These are phyloP conservation scores for Nanorana parkeri DNA, from an alignment of 2,113 vertebrate genomes.

Conservation along the genomic window DNA sequence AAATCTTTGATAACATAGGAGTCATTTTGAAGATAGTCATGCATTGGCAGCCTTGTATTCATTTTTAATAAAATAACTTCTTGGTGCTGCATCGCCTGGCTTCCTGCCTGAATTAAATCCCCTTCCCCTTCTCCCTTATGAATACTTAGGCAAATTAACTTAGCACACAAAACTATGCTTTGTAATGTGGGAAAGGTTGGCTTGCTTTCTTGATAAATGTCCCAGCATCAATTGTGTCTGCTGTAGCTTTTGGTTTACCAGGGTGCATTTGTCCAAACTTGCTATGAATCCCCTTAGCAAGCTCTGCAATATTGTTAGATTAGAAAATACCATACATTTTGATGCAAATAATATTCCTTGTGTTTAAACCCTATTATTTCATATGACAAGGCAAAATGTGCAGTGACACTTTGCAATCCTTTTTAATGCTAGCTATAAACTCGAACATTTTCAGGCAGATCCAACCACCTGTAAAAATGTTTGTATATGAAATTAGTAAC, in stretches of 20 bases:
- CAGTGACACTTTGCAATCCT: too few species aligned
- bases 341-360: background rate
- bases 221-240: background rate
- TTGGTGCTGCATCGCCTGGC: conserved; percentile 7
- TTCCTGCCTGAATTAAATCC: conserved; percentile 33
- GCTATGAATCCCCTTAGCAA: background rate
- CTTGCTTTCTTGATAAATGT: background rate
- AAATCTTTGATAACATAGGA: conserved; percentile 38
- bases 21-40: conserved; percentile 46
- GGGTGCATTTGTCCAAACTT: too few species aligned
- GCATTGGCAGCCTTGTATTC: conserved; percentile 29
- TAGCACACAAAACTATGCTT: background rate
- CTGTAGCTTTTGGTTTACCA: background rate
- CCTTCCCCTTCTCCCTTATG: background rate
- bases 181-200: conserved; percentile 14
- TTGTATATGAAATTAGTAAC: too few species aligned
- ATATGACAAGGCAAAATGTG: too few species aligned
- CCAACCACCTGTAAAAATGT: too few species aligned
- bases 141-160: conserved; percentile 45
- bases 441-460: too few species aligned
- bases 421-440: too few species aligned
- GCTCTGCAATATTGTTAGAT: background rate
- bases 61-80: conserved; percentile 34
- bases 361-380: background rate
- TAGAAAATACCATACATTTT: background rate